phyloP scores from a whole-genome alignment of 2,888 invertebrate genomes.

The Tyria jacobaeae region DNA sequence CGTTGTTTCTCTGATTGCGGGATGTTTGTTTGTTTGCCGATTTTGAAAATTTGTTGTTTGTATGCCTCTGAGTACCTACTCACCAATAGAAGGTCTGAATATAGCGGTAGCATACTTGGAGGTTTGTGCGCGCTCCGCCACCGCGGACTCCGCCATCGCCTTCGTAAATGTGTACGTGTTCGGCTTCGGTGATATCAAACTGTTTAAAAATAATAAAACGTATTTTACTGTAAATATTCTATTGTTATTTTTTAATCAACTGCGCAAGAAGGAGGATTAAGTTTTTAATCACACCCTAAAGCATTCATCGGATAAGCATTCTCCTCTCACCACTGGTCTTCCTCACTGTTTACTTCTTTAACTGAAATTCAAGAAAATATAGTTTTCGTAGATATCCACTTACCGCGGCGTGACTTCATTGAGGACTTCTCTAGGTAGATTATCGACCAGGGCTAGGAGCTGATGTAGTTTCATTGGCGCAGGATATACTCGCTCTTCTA shows the following conservation, averaged over 20 bases:
- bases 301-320: no score
- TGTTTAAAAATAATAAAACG: conserved; percentile 16
- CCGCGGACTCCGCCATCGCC: conserved; percentile 92
- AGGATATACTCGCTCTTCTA: conserved; percentile 92
- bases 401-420: conserved; percentile 87
- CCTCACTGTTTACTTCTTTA: no score
- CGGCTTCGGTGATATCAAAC: conserved; percentile 84
- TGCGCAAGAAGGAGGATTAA: no score
- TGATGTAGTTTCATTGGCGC: conserved; percentile 87
- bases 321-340: no score
- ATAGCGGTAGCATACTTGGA: conserved; percentile 89
- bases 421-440: conserved; percentile 82
- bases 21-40: not conserved
- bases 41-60: no score
- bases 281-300: no score
- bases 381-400: no score
- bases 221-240: not conserved
- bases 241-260: no score
- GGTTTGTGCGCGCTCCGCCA: conserved; percentile 86
- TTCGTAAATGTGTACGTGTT: conserved; percentile 97
- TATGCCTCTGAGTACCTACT: no score
- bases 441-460: conserved; percentile 88
- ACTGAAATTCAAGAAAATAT: no score
- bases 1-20: no score
- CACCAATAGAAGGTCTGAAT: conserved; percentile 94